Base-by-base conservation (phyloP, 2,797 vertebrate genomes). In the Mormyrus proboscirostris region DNA sequence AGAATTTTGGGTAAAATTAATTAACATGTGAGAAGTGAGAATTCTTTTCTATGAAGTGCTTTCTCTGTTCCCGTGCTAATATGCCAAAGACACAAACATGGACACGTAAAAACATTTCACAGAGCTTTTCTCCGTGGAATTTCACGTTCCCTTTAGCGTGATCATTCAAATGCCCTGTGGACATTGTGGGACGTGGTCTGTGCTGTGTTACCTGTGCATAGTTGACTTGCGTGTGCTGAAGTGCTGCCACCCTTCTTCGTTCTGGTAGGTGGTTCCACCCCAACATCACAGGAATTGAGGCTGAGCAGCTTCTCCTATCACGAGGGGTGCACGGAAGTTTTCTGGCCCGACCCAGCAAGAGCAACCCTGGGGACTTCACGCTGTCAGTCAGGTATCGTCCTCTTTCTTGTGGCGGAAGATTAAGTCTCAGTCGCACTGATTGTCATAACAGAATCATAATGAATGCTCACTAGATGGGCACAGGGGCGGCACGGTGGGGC, bases 181-280 rank as follows among this genome's bases (percentile, higher is more conserved):
- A 41, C 49, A 16, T 33, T 16, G 83, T 85, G 83, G 83, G 8
- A 86, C 50, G n/a, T 55, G 6, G 53, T 8, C 6, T 86, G 22
- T 55, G 25, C 25, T 22, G 38, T 50, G 44, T 25, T 50, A 25
- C 22, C 22, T 84, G 41, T 29, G 12, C 1, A 12, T 65, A 10
- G 25, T 65, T 29, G 3, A 29, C 25, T 38, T 44, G 47, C 50
- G 7, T 50, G 47, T 47, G 76, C 41, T 84, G 47, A 84, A 84
- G 4, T 14, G 47, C 47, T 47, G 44, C 9, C 22, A 0, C 50
- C 22, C 41, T 50, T 50, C 3, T 49, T 55, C 16, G 1, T 22
- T 5, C 82, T n/a, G 8, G 1, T 89, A 95, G 95, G 93, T 95
- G 95, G 95, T 95, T 95, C 91, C 95, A 95, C 79, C 94, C 95